These are phyloP conservation scores for Dendrocincla tyrannina DNA, from an alignment of 2,797 vertebrate genomes.

Conservation along the genomic window DNA sequence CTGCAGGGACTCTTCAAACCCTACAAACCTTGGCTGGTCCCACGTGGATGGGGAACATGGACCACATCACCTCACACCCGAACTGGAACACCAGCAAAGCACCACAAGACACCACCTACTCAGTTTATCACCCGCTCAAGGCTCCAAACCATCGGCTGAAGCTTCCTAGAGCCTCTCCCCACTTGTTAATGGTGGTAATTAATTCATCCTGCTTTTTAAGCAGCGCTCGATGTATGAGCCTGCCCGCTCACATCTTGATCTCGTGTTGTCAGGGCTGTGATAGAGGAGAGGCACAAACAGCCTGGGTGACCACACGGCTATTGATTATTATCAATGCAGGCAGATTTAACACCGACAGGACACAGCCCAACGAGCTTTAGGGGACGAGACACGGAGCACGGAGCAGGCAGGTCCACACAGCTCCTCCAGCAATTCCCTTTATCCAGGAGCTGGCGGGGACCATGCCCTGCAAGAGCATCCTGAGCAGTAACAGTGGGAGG, in stretches of 20 bases:
- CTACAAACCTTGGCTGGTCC: rapidly evolving
- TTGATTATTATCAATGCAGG: constrained; percentile 10
- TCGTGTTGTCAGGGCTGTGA: constrained; percentile 39
- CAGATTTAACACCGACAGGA: background rate
- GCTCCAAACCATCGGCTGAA: background rate
- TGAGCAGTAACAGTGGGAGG: rapidly evolving
- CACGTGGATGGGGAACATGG: rapidly evolving
- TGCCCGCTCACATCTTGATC: background rate
- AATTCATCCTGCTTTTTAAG: constrained; percentile 29
- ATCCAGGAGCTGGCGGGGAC: background rate
- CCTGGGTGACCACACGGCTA: constrained; percentile 1
- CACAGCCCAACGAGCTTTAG: background rate
- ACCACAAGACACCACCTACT: background rate
- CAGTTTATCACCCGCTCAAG: rapidly evolving
- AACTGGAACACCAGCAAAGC: background rate
- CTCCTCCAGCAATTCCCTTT: background rate
- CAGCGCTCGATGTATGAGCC: background rate
- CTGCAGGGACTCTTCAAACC: background rate
- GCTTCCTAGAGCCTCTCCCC: background rate
- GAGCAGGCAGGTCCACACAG: background rate
- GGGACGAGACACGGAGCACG: no score
- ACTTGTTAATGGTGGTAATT: background rate
- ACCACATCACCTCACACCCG: background rate
- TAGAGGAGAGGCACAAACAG: constrained; percentile 39
- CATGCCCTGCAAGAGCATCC: background rate